Evolutionary conservation across 2,888 invertebrate species (phyloP), one percentile per base, ranked within the genome.

Genomic region (Rugalucina vietnamica): DNA sequence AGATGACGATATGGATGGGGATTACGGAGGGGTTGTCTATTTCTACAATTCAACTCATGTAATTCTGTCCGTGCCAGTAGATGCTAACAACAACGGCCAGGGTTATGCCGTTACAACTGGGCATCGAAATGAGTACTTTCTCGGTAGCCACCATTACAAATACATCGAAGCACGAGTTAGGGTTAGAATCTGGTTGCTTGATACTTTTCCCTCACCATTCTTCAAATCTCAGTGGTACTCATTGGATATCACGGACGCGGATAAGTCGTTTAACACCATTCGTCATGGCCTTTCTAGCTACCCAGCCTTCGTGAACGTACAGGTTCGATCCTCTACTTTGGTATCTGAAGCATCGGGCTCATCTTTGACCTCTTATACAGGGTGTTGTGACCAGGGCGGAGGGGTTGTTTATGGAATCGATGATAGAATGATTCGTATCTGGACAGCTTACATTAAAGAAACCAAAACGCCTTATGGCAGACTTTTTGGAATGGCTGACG

Each of bases 1-100:
- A 32, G 85, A 85, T 34, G 81, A 84, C 57, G 85, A 85, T 29
- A 36, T 1, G 10, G 76, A 32, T 0, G n/a, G n/a, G 14, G 29
- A 29, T 1, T 85, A 85, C n/a, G 85, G 85, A 10, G 82, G 85
- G 1, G 69, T 82, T 32, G 76, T 85, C 0, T 85, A 85, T 73
- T 50, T 85, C 0, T 85, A 85, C 43, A 76, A 85, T 27, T 76
- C 76, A 29, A 70, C 65, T 14, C 49, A 82, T 29, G 85, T 85
- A 10, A 29, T 36, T 37, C 43, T 85, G 34, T 8, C 24, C 4
- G 85, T 77, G n/a, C 85, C 85, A 57, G 43, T 24, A 12, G 37
- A 79, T 39, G 43, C 21, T 8, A 82, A 86, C 29, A 54, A 76
- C 54, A 4, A 37, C 29, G 43, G 65, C 21, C 14, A 27, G 1